These are phyloP conservation scores for Parazoanthus swiftii DNA, from an alignment of 92 coral and sea anemone species.

Conservation along the genomic window DNA sequence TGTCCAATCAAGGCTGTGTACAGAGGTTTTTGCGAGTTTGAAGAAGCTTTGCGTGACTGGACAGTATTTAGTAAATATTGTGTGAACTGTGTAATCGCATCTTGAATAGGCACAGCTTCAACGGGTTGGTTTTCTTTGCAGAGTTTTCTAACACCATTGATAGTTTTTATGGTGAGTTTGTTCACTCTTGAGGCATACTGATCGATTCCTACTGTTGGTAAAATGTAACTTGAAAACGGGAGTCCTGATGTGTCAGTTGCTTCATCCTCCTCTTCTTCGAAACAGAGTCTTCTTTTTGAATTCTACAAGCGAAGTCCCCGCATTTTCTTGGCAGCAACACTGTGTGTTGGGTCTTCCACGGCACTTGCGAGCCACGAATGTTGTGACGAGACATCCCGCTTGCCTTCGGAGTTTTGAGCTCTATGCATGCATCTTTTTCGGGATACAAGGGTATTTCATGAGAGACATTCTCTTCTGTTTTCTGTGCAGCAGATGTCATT, in stretches of 20 bases:
- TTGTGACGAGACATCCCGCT: background rate
- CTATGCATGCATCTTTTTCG: background rate
- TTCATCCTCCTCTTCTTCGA: background rate
- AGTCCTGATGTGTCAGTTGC: conserved; percentile 30
- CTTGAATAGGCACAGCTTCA: background rate
- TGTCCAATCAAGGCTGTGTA: conserved; percentile 54
- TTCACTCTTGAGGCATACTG: conserved; percentile 27
- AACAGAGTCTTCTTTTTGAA: background rate
- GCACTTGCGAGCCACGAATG: background rate
- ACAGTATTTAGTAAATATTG: no score
- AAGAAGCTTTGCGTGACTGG: background rate
- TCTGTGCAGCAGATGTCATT: background rate
- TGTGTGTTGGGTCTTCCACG: background rate
- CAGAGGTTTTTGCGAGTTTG: background rate
- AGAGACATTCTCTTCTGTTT: background rate
- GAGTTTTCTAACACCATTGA: background rate
- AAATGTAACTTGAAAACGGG: conserved; percentile 16
- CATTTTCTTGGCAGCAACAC: background rate
- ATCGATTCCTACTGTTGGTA: background rate
- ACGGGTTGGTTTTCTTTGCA: background rate
- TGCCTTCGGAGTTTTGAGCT: background rate
- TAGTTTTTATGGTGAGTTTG: conserved; percentile 24
- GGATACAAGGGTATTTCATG: background rate
- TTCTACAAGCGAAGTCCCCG: background rate
- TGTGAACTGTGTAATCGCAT: no score